These are phyloP conservation scores for Lithophane ornitopus DNA, from an alignment of 2,888 invertebrate genomes.

Conservation along the genomic window DNA sequence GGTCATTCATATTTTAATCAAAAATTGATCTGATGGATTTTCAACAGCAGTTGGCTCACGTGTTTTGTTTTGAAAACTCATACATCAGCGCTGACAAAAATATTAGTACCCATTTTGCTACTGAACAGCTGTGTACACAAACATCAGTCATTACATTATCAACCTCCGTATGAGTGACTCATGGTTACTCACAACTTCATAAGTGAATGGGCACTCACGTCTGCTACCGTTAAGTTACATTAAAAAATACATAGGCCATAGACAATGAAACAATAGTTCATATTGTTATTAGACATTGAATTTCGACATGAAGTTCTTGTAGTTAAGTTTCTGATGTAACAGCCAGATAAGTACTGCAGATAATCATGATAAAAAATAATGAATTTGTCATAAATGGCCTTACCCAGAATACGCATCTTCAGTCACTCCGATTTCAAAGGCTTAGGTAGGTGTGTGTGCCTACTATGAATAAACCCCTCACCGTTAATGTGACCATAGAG, in stretches of 20 bases:
- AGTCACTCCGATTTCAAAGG: neutral
- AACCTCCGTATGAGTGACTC: conserved; percentile 13
- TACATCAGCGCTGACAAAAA: neutral
- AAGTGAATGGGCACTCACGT: conserved; percentile 54
- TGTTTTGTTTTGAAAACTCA: neutral
- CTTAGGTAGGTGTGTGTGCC: neutral
- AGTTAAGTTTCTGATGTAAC: conserved; percentile 19
- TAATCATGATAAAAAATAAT: neutral
- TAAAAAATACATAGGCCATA: conserved; percentile 48
- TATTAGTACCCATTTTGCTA: neutral
- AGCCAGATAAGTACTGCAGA: neutral
- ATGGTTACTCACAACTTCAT: conserved; percentile 22
- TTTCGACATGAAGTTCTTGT: conserved; percentile 50
- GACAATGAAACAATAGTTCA: conserved; percentile 66
- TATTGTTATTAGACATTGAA: conserved; percentile 59
- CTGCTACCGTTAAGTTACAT: conserved; percentile 48
- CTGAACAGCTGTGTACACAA: conserved; percentile 38
- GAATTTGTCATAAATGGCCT: neutral
- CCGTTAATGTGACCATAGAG: conserved; percentile 20
- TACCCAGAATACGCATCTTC: neutral
- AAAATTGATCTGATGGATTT: too few species aligned
- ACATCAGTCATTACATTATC: conserved; percentile 26
- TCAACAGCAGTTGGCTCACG: neutral
- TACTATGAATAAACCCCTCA: neutral
- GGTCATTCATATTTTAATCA: neutral